Evolutionary conservation across 2,888 invertebrate genomes (phyloP).

Genomic region (Nectonema munidae): DNA sequence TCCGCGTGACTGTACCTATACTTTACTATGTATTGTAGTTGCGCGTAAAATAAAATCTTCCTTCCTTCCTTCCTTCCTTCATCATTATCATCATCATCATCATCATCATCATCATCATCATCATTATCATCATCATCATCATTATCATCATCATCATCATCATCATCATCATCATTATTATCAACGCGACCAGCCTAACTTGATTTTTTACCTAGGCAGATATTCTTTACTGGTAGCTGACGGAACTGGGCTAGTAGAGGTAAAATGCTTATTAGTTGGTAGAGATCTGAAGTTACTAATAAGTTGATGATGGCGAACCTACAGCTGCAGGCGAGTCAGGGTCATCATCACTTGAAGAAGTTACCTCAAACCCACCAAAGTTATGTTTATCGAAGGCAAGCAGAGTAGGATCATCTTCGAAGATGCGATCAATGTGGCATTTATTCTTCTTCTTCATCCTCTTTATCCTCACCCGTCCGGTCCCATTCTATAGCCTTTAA

Average conservation of each 20-base stretch:
- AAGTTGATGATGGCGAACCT: neutral
- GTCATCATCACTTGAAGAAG: neutral
- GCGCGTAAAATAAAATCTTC: too few species aligned
- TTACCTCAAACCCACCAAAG: neutral
- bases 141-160: slow-evolving; percentile 1
- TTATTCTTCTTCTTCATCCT: too few species aligned
- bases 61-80: slow-evolving; percentile 13
- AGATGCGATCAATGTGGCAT: too few species aligned
- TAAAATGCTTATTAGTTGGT: neutral
- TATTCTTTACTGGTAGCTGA: neutral
- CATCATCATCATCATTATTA: neutral
- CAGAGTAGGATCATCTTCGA: too few species aligned
- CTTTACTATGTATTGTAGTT: too few species aligned
- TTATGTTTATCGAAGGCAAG: neutral
- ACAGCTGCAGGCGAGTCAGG: neutral
- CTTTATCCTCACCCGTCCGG: too few species aligned
- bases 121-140: slow-evolving; percentile 15
- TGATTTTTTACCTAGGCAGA: neutral
- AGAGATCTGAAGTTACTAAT: neutral
- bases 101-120: slow-evolving; percentile 12
- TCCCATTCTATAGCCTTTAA: too few species aligned
- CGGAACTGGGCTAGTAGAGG: neutral
- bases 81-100: slow-evolving; percentile 7
- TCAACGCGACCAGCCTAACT: neutral
- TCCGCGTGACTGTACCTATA: too few species aligned